Percentiles rank a stretch among this genome's conserved stretches.
Conservation (phyloP, 64 coral and sea anemone genomes). For the Montipora efflorescens region DNA sequence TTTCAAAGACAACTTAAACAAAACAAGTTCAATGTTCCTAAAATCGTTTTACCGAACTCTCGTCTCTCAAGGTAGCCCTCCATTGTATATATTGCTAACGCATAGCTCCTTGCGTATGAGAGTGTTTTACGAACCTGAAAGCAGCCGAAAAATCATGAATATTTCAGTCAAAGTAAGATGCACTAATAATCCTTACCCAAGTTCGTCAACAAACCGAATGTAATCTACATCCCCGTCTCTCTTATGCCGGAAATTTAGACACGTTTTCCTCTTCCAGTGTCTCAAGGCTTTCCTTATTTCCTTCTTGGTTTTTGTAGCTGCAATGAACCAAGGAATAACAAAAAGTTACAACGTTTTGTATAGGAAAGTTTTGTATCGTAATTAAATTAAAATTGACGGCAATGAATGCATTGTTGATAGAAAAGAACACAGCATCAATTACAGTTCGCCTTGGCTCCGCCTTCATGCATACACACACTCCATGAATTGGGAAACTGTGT, state of each 20-base stretch:
- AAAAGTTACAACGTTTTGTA: conserved; percentile 48
- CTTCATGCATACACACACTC: conserved; percentile 45
- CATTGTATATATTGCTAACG: conserved; percentile 47
- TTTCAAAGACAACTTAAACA: neutral
- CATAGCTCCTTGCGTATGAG: conserved; percentile 65
- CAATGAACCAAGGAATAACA: conserved; percentile 45
- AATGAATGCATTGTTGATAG: conserved; percentile 76
- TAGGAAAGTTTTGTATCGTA: conserved; percentile 83
- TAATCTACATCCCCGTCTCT: conserved; percentile 90
- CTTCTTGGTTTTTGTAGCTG: conserved; percentile 76
- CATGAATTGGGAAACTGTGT: conserved; percentile 49
- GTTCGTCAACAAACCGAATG: conserved; percentile 95
- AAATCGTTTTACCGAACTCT: neutral
- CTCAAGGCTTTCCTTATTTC: conserved; percentile 93
- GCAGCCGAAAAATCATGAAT: conserved; percentile 75
- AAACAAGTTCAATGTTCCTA: neutral
- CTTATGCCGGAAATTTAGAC: conserved; percentile 95
- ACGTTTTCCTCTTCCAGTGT: conserved; percentile 92
- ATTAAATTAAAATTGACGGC: conserved; percentile 97
- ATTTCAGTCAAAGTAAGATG: conserved; percentile 82
- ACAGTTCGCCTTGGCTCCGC: conserved; percentile 69
- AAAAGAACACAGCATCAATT: conserved; percentile 83
- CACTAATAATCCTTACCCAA: conserved; percentile 88
- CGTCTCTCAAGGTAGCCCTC: conserved; percentile 23
- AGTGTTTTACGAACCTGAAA: conserved; percentile 75